Conservation (phyloP, 2,797 vertebrate genomes). For the Arremon brunneinucha region DNA sequence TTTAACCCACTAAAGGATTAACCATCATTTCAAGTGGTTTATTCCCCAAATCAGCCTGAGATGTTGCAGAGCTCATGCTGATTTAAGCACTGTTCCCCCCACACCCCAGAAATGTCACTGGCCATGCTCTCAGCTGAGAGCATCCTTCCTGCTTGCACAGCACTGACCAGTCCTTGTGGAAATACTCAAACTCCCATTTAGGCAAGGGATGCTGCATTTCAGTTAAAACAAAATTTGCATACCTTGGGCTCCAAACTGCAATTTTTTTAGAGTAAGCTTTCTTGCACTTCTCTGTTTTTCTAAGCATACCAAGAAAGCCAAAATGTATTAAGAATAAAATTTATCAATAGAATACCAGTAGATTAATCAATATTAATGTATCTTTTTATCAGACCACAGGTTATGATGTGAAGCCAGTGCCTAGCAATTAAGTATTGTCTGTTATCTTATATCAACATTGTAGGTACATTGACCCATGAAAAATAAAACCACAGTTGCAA, state of each 20-base stretch:
- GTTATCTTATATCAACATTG: neutral
- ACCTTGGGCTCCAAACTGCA: neutral
- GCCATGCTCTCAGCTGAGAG: neutral
- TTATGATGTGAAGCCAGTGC: neutral
- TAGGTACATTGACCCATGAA: neutral
- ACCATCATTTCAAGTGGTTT: neutral
- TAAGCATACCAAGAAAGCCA: neutral
- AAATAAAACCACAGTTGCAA: neutral
- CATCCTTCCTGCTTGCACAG: neutral
- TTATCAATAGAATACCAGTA: neutral
- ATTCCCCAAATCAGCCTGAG: neutral
- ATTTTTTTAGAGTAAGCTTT: neutral
- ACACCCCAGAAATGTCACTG: neutral
- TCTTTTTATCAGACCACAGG: neutral
- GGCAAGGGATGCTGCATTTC: neutral
- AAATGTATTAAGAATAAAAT: neutral
- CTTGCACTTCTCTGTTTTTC: neutral
- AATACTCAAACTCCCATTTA: neutral
- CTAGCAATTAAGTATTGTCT: neutral
- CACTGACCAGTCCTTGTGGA: neutral
- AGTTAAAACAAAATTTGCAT: neutral
- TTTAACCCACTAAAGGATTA: neutral
- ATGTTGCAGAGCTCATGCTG: neutral
- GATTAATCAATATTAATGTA: neutral
- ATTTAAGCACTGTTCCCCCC: neutral